Evolutionary conservation across 2,888 invertebrate genomes (phyloP).

Genomic region (Bellardia bayeri): DNA sequence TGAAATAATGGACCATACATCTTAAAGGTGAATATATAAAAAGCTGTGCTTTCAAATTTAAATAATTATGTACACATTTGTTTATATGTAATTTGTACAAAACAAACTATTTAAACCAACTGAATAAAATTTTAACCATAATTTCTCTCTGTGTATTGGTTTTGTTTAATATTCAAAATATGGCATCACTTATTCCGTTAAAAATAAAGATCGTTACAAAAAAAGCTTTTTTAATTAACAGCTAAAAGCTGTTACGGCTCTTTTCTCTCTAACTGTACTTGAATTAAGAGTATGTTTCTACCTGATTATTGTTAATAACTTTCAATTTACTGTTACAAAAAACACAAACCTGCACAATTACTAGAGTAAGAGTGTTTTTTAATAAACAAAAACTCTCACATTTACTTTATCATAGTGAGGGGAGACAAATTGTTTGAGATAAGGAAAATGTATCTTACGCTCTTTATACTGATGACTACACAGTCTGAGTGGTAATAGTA

Average conservation of each 20-base stretch:
- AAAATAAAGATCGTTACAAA: constrained; percentile 47
- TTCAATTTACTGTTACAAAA: constrained; percentile 1
- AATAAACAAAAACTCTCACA: constrained; percentile 7
- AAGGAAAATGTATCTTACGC: not conserved
- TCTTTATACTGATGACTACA: not conserved
- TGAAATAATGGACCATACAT: not conserved
- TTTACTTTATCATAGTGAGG: not conserved
- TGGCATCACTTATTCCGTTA: constrained; percentile 44
- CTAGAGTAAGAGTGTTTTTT: not conserved
- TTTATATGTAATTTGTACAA: no score
- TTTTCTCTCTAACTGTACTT: constrained; percentile 36
- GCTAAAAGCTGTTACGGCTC: constrained; percentile 11
- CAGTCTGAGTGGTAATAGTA: not conserved
- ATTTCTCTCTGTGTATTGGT: constrained; percentile 33
- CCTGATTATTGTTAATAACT: not conserved
- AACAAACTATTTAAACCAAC: no score
- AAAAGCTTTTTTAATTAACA: constrained; percentile 52
- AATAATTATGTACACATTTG: no score
- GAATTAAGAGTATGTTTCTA: constrained; percentile 4
- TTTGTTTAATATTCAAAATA: not conserved
- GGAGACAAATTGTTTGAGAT: not conserved
- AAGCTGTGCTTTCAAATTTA: no score
- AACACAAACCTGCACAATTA: not conserved
- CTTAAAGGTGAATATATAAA: no score
- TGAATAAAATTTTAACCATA: not conserved